Evolutionary conservation across 2,888 invertebrate genomes (phyloP).

Genomic region (Cinara cedri): DNA sequence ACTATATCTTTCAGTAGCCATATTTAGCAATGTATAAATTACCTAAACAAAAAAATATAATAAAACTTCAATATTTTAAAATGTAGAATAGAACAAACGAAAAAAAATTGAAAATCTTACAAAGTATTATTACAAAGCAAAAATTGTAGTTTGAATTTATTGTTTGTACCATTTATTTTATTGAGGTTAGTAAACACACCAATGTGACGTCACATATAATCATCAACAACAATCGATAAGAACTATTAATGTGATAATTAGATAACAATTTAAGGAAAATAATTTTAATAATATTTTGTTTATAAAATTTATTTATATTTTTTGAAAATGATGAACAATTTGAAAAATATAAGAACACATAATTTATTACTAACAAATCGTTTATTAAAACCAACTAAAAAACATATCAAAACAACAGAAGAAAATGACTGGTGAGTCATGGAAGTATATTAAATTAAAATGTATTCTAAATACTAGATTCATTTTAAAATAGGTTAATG

Average conservation of each 20-base stretch:
- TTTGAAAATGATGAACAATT: conserved; percentile 50
- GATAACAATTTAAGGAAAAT: conserved; percentile 7
- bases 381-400: conserved; percentile 15
- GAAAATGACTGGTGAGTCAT: conserved; percentile 49
- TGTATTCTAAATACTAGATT: not conserved
- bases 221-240: conserved; percentile 6
- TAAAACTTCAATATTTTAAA: too few relatives aligned
- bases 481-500: not conserved
- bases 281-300: not conserved
- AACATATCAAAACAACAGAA: conserved; percentile 6
- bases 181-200: conserved; percentile 39
- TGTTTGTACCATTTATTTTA: conserved; percentile 19
- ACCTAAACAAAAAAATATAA: not conserved
- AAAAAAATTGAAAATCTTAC: too few relatives aligned
- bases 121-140: conserved; percentile 45
- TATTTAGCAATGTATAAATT: conserved; percentile 65
- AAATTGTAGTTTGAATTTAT: conserved; percentile 31
- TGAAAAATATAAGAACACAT: conserved; percentile 29
- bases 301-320: not conserved
- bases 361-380: conserved; percentile 34
- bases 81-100: not conserved
- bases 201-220: conserved; percentile 12
- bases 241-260: conserved; percentile 16
- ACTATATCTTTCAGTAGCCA: conserved; percentile 95
- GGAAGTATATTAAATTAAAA: not conserved